These are phyloP conservation scores for Rhyacophila brunnea DNA, from an alignment of 1,140 invertebrate species.

Conservation along the genomic window DNA sequence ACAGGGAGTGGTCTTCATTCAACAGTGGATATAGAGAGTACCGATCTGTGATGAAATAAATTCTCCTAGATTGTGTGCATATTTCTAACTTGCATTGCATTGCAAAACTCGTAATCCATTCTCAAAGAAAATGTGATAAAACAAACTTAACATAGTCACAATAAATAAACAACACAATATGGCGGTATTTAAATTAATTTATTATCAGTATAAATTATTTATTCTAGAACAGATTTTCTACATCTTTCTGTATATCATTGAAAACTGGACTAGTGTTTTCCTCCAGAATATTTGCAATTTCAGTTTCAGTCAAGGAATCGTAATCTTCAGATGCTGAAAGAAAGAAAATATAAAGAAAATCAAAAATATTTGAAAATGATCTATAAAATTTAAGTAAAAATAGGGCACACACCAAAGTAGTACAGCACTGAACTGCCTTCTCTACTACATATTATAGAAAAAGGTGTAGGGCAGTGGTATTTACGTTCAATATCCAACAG, in stretches of 20 bases:
- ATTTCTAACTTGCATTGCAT: no score
- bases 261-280: conserved; percentile 49
- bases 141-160: no score
- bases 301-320: conserved; percentile 42
- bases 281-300: conserved; percentile 44
- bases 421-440: neutral
- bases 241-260: conserved; percentile 36
- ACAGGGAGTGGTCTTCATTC: no score
- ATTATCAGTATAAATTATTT: no score
- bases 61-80: no score
- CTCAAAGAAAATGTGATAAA: no score
- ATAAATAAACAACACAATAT: no score
- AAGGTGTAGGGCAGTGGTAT: conserved; percentile 8
- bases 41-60: no score
- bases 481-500: conserved; percentile 2
- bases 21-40: no score
- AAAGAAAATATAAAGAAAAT: conserved; percentile 30
- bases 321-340: conserved; percentile 52
- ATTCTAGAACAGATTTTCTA: conserved; percentile 8
- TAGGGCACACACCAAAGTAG: neutral
- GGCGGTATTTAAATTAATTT: no score
- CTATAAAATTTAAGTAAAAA: conserved; percentile 7
- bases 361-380: neutral
- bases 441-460: conserved; percentile 16
- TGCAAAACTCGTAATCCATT: no score